Percentiles rank a stretch among this genome's conserved stretches.
phyloP scores from a whole-genome alignment of 1,140 invertebrate genomes.

The Drosophila ambigua region DNA sequence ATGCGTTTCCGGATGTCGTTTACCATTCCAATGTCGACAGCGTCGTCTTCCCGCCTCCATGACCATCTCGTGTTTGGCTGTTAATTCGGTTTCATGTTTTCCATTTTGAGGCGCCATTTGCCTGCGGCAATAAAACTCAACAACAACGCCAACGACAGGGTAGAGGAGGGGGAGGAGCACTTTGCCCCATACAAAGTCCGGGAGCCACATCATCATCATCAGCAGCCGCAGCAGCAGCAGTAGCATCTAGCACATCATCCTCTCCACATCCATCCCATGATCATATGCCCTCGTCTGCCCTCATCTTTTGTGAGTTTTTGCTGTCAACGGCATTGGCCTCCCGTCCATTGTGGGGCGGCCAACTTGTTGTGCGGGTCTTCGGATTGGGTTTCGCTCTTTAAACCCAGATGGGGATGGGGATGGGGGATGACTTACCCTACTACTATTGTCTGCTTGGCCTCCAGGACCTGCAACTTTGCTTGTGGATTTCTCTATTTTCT shows the following conservation, averaged over 20 bases:
- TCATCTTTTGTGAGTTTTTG: constrained; percentile 35
- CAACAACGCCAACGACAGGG: constrained; percentile 27
- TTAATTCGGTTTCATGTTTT: constrained; percentile 78
- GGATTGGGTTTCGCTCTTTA: constrained; percentile 22
- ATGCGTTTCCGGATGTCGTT: constrained; percentile 50
- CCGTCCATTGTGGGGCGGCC: constrained; percentile 36
- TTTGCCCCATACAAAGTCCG: neutral
- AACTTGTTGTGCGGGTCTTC: constrained; percentile 27
- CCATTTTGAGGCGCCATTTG: constrained; percentile 65
- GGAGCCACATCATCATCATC: constrained; percentile 20
- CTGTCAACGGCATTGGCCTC: constrained; percentile 35
- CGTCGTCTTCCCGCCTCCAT: constrained; percentile 15
- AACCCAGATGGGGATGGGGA: neutral
- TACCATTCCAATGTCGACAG: constrained; percentile 23
- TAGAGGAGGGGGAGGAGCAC: too few relatives aligned
- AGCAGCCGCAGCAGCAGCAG: neutral
- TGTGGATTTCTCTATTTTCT: neutral
- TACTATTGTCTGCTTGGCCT: constrained; percentile 6
- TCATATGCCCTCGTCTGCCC: constrained; percentile 21
- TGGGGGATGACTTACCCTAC: too few relatives aligned
- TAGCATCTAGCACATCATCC: neutral
- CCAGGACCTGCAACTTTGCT: neutral
- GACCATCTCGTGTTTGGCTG: constrained; percentile 50
- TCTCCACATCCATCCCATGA: neutral
- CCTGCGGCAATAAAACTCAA: constrained; percentile 68